Base-by-base conservation (phyloP, 2,888 invertebrate species). In the Seladonia tumulorum region DNA sequence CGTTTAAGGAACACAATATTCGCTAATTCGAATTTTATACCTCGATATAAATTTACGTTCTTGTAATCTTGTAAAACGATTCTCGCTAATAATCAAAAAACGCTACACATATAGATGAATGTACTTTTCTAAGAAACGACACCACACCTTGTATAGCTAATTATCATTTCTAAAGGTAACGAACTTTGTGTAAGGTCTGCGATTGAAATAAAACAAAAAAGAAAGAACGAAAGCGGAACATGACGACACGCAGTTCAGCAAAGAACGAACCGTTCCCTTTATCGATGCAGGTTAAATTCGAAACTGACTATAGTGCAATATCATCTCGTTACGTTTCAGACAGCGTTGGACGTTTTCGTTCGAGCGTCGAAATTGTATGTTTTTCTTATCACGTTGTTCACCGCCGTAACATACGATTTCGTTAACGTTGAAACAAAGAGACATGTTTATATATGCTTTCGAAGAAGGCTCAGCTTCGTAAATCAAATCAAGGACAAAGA, bases 231-330 rank as follows among this genome's bases (percentile, higher is more conserved):
- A 78, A 79, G 73, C 35, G 35, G 16, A 63, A 63, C 18, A 76
- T 75, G 75, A 79, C 57, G 60, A 76, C 29, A 79, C 78, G 76
- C 74, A 80, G 77, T 85, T 66, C 79, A 76, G 75, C 57, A 39
- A 53, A 18, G 76, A 57, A 78, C 35, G 10, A 53, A 77, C 87
- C 53, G 81, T 83, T 77, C 63, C 75, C 83, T 84, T 88, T 72
- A 78, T 82, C 78, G 70, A 78, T 72, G 79, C 82, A 73, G 71
- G 79, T 81, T 85, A n/a, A 22, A 82, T 83, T 85, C 75, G 53
- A 76, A 81, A 72, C 75, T 76, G 86, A 53, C 87, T 82, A 35
- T 35, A 88, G 80, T 82, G 90, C 86, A 88, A 83, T 89, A 87
- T 85, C 73, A 81, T 83, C 85, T 68, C 14, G 68, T 85, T 87